Percentiles rank a stretch among this genome's conserved stretches.
phyloP scores from a whole-genome alignment of 2,113 vertebrate species.

The Prolemur simus region DNA sequence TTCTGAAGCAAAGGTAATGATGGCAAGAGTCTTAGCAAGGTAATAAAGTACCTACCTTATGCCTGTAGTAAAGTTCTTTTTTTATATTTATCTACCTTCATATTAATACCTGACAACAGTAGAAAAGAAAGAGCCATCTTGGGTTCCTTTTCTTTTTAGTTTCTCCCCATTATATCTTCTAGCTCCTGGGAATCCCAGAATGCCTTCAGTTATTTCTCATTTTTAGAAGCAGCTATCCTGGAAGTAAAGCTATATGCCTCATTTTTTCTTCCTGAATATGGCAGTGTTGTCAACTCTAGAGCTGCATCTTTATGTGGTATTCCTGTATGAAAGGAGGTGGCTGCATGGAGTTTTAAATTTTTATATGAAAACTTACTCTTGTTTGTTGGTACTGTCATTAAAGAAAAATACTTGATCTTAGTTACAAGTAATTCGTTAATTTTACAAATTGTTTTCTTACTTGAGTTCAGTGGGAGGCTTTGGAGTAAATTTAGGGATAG shows the following conservation, averaged over 20 bases:
- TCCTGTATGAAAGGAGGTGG: background rate
- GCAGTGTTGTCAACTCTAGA: background rate
- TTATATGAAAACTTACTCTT: slow-evolving; percentile 1
- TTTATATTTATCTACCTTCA: background rate
- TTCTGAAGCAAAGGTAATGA: background rate
- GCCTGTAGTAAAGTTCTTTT: background rate
- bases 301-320: background rate
- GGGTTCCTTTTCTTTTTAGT: background rate
- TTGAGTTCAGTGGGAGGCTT: background rate
- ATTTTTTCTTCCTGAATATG: background rate
- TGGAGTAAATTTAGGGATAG: background rate
- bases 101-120: background rate
- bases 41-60: background rate
- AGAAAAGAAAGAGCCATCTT: background rate
- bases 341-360: background rate
- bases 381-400: background rate
- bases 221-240: background rate
- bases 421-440: background rate
- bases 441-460: slow-evolving; percentile 42
- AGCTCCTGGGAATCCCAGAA: background rate
- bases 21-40: background rate
- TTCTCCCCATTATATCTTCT: background rate
- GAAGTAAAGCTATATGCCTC: background rate
- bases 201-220: background rate
- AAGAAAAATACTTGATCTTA: slow-evolving; percentile 38